Base-by-base conservation (phyloP, 2,797 vertebrate species). In the Loriculus beryllinus region DNA sequence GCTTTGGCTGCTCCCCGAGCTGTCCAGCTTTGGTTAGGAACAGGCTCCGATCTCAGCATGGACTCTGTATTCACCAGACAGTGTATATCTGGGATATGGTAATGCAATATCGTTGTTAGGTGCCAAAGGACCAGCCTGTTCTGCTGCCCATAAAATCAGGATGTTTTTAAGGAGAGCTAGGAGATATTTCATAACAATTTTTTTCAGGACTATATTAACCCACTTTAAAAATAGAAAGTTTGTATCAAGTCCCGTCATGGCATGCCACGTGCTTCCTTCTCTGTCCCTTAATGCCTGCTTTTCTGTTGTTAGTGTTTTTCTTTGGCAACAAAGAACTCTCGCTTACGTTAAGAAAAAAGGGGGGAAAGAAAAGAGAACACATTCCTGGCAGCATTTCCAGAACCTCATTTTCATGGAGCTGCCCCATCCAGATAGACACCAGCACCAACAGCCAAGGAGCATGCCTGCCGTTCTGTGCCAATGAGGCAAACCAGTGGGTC, bases 381-480 rank as follows among this genome's bases (percentile, higher is more conserved):
- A n/a, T 43, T 22, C 39, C 43, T 59, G 35, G 23, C 12, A 79
- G 35, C 14, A 19, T 87, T 83, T 82, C 45, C 51, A 63, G 39
- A 78, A 16, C 37, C n/a, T 63, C 23, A 14, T 39, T 31, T 29
- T 35, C 29, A 57, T 65, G 56, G 8, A 2, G 2, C 42, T 86
- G 35, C 29, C 28, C 25, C 7, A 3, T 47, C 14, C 18, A 10
- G 9, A 14, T 20, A 12, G 20, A 57, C 9, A 14, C 20, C 2
- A 3, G 28, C 65, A 59, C 9, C 2, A 1, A 22, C 54, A 84
- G 35, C 12, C 57, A 33, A 48, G 26, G 31, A 60, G 14, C 0
- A 0, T 2, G 2, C 29, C 2, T 0, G 23, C 17, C 0, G 1
- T 13, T 54, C 59, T 68, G 48, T 9, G 6, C 29, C 0, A 0